These are phyloP conservation scores for Coregonus clupeaformis DNA, from an alignment of 2,113 vertebrate species.

Conservation along the genomic window DNA sequence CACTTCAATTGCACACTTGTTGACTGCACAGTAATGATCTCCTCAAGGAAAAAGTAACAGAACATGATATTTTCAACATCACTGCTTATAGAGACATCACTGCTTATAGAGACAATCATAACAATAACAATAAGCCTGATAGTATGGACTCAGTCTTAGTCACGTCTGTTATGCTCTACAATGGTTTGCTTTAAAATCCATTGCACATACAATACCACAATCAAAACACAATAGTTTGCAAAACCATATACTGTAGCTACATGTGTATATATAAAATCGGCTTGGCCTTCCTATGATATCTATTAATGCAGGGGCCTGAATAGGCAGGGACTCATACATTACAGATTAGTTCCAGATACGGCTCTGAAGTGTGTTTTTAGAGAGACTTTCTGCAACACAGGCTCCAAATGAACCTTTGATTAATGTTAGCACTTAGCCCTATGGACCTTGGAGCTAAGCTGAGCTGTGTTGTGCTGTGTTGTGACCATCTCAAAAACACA, in stretches of 20 bases:
- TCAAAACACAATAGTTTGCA: not conserved
- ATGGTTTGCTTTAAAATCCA: not conserved
- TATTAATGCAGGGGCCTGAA: not conserved
- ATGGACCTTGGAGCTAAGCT: not conserved
- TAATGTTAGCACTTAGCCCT: conserved; percentile 14
- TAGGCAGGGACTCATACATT: not conserved
- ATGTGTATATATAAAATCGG: not conserved
- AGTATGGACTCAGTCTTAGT: too few relatives aligned
- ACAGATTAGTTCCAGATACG: conserved; percentile 13
- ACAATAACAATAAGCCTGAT: too few relatives aligned
- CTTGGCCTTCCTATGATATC: conserved; percentile 22
- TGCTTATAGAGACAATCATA: not conserved
- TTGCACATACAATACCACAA: not conserved
- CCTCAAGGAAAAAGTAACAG: not conserved
- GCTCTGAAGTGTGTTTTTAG: not conserved
- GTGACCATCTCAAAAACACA: not conserved
- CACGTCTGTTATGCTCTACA: not conserved
- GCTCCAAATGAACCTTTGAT: not conserved
- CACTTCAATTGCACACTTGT: not conserved
- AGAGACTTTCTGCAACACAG: conserved; percentile 6
- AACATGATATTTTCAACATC: not conserved
- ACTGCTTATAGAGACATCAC: too few relatives aligned
- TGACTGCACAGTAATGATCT: conserved; percentile 13
- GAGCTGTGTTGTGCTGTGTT: too few relatives aligned
- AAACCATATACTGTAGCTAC: too few relatives aligned